Percentiles rank a stretch among this genome's conserved stretches.
These are phyloP conservation scores for Megaustenia siamemsis DNA, from an alignment of 2,888 invertebrate species.

Conservation along the genomic window DNA sequence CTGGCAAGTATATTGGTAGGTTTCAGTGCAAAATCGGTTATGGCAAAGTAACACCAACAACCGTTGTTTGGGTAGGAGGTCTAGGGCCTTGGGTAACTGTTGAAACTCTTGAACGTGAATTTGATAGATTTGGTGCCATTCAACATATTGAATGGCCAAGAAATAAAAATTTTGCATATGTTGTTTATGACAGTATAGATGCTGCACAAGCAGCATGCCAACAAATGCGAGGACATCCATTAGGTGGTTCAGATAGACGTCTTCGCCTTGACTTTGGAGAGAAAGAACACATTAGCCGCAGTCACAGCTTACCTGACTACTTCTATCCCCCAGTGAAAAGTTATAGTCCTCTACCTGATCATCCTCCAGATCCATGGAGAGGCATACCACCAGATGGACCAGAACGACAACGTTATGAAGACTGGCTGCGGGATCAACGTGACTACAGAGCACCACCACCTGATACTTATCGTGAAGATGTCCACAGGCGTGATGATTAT, in stretches of 20 bases:
- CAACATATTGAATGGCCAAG: slow-evolving; percentile 98
- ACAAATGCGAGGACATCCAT: slow-evolving; percentile 79
- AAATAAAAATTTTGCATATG: slow-evolving; percentile 95
- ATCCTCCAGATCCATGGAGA: slow-evolving; percentile 50
- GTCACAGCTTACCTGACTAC: slow-evolving; percentile 49
- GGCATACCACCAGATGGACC: slow-evolving; percentile 54
- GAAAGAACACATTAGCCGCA: slow-evolving; percentile 81
- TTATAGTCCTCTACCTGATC: slow-evolving; percentile 47
- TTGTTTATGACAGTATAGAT: slow-evolving; percentile 97
- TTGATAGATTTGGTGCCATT: slow-evolving; percentile 98
- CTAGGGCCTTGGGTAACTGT: slow-evolving; percentile 97
- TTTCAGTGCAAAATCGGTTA: slow-evolving; percentile 99
- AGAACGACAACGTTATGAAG: slow-evolving; percentile 59
- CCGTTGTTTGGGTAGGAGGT: slow-evolving; percentile 98
- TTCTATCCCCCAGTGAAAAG: slow-evolving; percentile 47
- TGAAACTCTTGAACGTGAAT: slow-evolving; percentile 94
- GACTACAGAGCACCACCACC: slow-evolving; percentile 55
- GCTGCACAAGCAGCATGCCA: slow-evolving; percentile 97
- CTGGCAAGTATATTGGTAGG: slow-evolving; percentile 97
- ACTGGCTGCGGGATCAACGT: slow-evolving; percentile 60
- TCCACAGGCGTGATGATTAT: slow-evolving; percentile 59
- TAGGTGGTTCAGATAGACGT: slow-evolving; percentile 94
- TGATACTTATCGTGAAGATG: slow-evolving; percentile 52
- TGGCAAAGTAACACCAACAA: slow-evolving; percentile 98
- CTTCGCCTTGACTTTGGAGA: slow-evolving; percentile 98